Base-by-base conservation (phyloP, 92 coral and sea anemone species). In the Anthopleura xanthogrammica region DNA sequence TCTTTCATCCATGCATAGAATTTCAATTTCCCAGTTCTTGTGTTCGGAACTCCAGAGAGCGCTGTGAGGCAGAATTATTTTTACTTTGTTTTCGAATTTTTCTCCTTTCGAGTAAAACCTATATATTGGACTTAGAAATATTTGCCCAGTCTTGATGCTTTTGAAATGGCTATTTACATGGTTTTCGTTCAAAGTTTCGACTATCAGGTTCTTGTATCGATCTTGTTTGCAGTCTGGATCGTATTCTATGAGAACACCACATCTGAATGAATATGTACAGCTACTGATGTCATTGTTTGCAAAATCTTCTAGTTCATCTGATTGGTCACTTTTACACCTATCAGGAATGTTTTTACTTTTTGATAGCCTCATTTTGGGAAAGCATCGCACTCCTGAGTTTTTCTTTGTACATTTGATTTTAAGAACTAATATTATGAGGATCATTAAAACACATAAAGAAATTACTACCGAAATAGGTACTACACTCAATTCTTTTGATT, bases 51-150 rank as follows among this genome's bases (percentile, higher is more conserved):
- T 60, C 42, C 72, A 39, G 7, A 56, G 52, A 12, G 86, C 86
- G 42, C 86, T 83, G 80, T 83, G 86, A 29, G 86, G 86, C 13
- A 83, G 72, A 39, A 54, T 42, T 11, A 83, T 29, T 75, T 40
- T 39, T 0, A 83, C 86, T 9, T 29, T 17, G 2, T 73, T 56
- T 52, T 54, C 80, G 60, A 83, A 83, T 77, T 73, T 57, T 5
- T 43, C 76, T 60, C 86, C 86, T 75, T 74, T 68, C 36, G 86
- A 70, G 16, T 81, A 81, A 22, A 68, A 81, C 78, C 20, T 81
- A 29, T 16, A 81, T 43, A 81, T 70, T 8, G 84, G 77, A 70
- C 84, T 71, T 1, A 81, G 39, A 52, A 81, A 70, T 23, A 81
- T 16, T 17, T 81, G 77, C 52, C 71, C 43, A 1, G 52, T 20